These are phyloP conservation scores for Stegastes partitus DNA, from an alignment of 2,113 vertebrate genomes.

Conservation along the genomic window DNA sequence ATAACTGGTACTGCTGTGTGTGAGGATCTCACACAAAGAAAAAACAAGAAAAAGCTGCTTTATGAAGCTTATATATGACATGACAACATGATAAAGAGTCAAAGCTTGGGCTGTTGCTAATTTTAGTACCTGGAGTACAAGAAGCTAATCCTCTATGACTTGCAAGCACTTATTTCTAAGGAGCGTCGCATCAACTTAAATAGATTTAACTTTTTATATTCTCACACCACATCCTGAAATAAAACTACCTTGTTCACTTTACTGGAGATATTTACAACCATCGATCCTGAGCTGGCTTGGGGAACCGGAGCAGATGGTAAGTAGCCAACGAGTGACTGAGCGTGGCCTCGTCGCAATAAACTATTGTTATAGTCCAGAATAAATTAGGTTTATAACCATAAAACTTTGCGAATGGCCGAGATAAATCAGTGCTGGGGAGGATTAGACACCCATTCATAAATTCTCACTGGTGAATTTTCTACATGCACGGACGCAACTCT, in stretches of 20 bases:
- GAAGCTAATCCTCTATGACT: background rate
- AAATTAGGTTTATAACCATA: slow-evolving; percentile 67
- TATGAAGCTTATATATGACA: no score
- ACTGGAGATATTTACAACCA: slow-evolving; percentile 67
- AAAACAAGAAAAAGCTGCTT: no score
- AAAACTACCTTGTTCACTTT: slow-evolving; percentile 45
- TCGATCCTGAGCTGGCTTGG: slow-evolving; percentile 49
- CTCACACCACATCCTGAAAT: slow-evolving; percentile 55
- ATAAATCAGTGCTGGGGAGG: slow-evolving; percentile 55
- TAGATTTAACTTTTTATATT: slow-evolving; percentile 55
- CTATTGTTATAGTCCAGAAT: slow-evolving; percentile 74
- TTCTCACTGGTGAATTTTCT: slow-evolving; percentile 17
- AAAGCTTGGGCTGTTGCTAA: no score
- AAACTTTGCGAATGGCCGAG: slow-evolving; percentile 38
- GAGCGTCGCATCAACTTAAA: slow-evolving; percentile 5
- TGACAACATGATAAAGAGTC: no score
- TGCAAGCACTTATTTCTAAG: background rate
- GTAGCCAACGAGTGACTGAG: slow-evolving; percentile 64
- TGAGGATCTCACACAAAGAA: no score
- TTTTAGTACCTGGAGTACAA: background rate
- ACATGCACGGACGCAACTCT: slow-evolving; percentile 29
- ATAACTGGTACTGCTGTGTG: no score
- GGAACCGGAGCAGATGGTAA: slow-evolving; percentile 67
- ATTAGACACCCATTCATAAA: slow-evolving; percentile 64
- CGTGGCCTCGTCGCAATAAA: slow-evolving; percentile 67